phyloP scores from a whole-genome alignment of 1,140 invertebrate species.

The Callitettix versicolor region DNA sequence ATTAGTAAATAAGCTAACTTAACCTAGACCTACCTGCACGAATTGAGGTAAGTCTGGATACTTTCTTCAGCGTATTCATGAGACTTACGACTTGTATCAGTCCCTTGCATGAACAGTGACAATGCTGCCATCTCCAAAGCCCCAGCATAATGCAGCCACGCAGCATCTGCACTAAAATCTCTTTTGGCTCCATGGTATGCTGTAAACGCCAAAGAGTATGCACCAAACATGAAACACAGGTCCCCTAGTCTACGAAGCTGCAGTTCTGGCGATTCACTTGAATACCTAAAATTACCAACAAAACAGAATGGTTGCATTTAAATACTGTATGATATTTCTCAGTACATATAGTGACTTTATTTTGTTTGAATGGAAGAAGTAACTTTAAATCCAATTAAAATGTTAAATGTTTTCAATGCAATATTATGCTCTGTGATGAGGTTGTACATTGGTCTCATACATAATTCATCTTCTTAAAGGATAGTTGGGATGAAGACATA shows the following conservation, averaged over 20 bases:
- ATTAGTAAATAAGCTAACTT: no score
- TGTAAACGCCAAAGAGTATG: constrained; percentile 85
- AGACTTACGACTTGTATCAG: constrained; percentile 57
- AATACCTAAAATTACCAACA: constrained; percentile 49
- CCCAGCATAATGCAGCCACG: constrained; percentile 93
- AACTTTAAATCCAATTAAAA: no score
- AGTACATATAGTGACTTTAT: no score
- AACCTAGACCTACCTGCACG: constrained; percentile 84
- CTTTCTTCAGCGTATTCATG: constrained; percentile 89
- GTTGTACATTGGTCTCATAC: no score
- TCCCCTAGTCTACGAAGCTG: constrained; percentile 88
- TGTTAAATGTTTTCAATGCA: no score
- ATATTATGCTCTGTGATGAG: no score
- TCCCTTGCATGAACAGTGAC: constrained; percentile 78
- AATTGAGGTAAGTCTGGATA: constrained; percentile 78
- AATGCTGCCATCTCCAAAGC: constrained; percentile 92
- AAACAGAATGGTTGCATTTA: no score
- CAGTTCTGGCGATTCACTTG: constrained; percentile 80
- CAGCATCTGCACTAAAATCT: constrained; percentile 91
- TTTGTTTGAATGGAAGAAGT: no score
- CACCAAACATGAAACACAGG: constrained; percentile 90
- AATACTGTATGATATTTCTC: no score
- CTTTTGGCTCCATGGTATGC: constrained; percentile 91
- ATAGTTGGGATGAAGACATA: no score
- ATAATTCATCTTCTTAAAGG: no score